phyloP scores from a whole-genome alignment of 2,888 invertebrate genomes.

The Drosophila parthenogenetica region DNA sequence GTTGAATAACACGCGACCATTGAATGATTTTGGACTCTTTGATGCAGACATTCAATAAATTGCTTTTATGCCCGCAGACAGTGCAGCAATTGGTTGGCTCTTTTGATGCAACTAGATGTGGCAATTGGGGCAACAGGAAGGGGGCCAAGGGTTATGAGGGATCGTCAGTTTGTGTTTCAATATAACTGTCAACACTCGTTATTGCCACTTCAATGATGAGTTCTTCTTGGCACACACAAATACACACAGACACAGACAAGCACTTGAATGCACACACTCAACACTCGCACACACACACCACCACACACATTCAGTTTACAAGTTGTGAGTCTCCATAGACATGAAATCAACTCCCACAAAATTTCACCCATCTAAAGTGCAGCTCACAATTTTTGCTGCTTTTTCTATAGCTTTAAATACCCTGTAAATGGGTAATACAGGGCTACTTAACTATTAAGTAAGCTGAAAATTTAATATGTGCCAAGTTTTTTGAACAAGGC shows the following conservation, averaged over 20 bases:
- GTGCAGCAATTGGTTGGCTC: conserved; percentile 45
- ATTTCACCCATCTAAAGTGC: conserved; percentile 63
- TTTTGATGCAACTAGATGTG: conserved; percentile 43
- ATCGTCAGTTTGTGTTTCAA: conserved; percentile 57
- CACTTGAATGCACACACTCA: conserved; percentile 24
- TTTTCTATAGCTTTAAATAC: conserved; percentile 29
- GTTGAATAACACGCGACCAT: conserved; percentile 68
- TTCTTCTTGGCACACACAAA: conserved; percentile 39
- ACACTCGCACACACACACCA: conserved; percentile 21
- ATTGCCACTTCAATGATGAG: conserved; percentile 72
- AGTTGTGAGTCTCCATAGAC: conserved; percentile 20
- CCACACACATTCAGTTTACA: conserved; percentile 4
- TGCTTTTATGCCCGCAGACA: conserved; percentile 38
- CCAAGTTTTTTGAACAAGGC: too few relatives aligned
- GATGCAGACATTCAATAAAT: conserved; percentile 28
- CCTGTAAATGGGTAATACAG: conserved; percentile 12
- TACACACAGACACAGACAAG: conserved; percentile 11
- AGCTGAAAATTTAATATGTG: too few relatives aligned
- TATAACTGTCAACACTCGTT: conserved; percentile 69
- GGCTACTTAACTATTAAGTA: too few relatives aligned
- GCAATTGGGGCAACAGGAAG: not conserved
- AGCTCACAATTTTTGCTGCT: conserved; percentile 54
- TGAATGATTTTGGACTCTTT: conserved; percentile 11
- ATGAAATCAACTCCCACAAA: conserved; percentile 22
- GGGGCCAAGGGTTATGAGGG: not conserved